phyloP scores from a whole-genome alignment of 2,113 vertebrate species.

The Chitala chitala region DNA sequence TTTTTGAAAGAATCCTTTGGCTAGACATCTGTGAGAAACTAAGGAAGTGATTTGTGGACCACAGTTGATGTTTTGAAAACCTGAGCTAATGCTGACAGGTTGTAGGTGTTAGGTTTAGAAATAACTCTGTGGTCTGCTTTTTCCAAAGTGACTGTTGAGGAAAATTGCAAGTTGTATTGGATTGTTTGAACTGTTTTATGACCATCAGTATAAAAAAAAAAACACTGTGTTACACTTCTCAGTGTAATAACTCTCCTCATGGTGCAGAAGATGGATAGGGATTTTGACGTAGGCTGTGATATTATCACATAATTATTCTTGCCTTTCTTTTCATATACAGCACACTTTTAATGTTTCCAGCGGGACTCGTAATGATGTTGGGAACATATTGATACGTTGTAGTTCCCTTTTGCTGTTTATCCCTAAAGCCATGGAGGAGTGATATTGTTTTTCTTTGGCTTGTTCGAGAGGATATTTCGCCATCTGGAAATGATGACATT shows the following conservation, averaged over 20 bases:
- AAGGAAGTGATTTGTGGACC: no score
- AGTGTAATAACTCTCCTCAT: not conserved
- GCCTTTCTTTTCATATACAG: conserved; percentile 30
- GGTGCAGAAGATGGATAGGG: not conserved
- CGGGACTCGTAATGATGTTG: conserved; percentile 45
- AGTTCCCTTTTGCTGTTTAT: conserved; percentile 38
- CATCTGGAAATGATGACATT: conserved; percentile 41
- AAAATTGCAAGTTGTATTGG: no score
- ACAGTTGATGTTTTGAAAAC: no score
- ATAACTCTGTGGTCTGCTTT: no score
- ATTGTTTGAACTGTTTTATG: no score
- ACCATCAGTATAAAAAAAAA: not conserved
- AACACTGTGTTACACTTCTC: not conserved
- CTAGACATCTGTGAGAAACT: no score
- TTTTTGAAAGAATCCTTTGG: no score
- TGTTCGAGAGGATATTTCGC: conserved; percentile 31
- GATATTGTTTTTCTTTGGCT: conserved; percentile 37
- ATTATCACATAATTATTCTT: conserved; percentile 35
- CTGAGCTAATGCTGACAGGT: no score
- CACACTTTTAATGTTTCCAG: conserved; percentile 44
- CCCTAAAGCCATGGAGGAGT: conserved; percentile 35
- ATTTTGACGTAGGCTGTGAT: conserved; percentile 1
- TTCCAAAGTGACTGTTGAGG: no score
- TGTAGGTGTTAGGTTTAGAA: no score
- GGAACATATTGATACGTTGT: conserved; percentile 47